Base-by-base conservation (phyloP, 2,888 invertebrate genomes). In the Itoplectis maculator region DNA sequence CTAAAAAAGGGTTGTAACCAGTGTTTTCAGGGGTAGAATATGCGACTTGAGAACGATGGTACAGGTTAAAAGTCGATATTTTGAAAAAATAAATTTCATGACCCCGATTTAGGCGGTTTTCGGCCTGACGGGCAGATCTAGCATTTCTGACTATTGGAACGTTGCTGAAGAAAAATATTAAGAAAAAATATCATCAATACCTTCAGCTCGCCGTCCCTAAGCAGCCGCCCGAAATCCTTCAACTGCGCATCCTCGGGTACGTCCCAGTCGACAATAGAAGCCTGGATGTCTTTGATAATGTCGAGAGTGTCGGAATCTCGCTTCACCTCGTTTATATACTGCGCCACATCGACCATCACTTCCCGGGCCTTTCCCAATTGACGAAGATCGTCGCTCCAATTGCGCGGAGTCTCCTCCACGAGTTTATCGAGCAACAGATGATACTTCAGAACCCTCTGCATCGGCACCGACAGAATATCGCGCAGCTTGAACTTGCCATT, bases 401-500 rank as follows among this genome's bases (percentile, higher is more conserved):
- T 97, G 86, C 95, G 95, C 86, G 96, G 96, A 0, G 98, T 98
- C 92, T 97, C 97, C 89, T 97, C 96, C 73, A 97, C 96, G 68
- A 98, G 93, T 93, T 97, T 99, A 92, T 98, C 97, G 78, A 99
- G 93, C 68, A 99, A 94, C 76, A 99, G 94, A 93, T 99, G 99
- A 93, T 99, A 99, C 92, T 99, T 99, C 85, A 99, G 95, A 87
- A 99, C 97, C 91, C 99, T 95, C 93, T 99, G 99, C 98, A 99
- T 99, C 56, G 99, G 99, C 85, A 99, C 98, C 23, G 98, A 98
- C 63, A 99, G 94, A 85, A 99, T 97, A 93, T 99, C 99, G 66
- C 99, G 95, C 87, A 99, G 94, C 93, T 98, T 97, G 91, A 99
- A 98, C 91, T 98, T 96, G 13, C 98, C 98, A 89, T 98, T 97